Conservation (phyloP, 2,797 vertebrate species). For the Scarus forsteni region DNA sequence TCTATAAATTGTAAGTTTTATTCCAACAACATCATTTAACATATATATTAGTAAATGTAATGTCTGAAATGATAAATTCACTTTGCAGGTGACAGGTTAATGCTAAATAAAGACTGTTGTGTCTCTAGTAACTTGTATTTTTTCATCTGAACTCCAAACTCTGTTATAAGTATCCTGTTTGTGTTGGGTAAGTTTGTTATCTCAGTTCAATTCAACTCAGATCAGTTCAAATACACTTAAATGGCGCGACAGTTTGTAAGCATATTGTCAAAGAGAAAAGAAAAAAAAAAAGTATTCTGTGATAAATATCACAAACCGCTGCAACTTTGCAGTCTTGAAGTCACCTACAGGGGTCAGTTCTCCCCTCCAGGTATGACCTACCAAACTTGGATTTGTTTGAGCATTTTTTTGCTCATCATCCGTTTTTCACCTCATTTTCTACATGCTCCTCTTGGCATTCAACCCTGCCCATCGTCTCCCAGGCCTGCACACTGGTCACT, state of each 20-base stretch:
- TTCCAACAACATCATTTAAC: no score
- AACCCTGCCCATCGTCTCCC: conserved; percentile 60
- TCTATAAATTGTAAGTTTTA: no score
- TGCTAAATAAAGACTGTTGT: conserved; percentile 15
- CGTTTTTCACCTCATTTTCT: conserved; percentile 16
- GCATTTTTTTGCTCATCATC: conserved; percentile 7
- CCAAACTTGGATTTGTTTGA: conserved; percentile 16
- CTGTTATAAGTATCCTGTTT: background rate
- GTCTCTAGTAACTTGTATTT: conserved; percentile 33
- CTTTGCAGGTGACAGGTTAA: conserved; percentile 21
- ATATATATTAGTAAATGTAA: no score
- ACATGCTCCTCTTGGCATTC: conserved; percentile 52
- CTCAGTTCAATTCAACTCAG: no score
- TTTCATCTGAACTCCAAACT: conserved; percentile 7
- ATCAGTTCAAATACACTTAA: no score
- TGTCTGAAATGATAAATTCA: conserved; percentile 41
- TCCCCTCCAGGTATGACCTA: conserved; percentile 30
- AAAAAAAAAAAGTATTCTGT: no score
- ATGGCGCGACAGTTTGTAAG: no score
- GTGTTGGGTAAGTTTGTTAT: no score
- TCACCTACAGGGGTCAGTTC: background rate
- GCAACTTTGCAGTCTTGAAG: no score
- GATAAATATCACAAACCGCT: no score
- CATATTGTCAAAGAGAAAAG: no score
- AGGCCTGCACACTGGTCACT: conserved; percentile 77